Conservation (phyloP, 2,797 vertebrate species). For the Tenualosa thibaudeaui region DNA sequence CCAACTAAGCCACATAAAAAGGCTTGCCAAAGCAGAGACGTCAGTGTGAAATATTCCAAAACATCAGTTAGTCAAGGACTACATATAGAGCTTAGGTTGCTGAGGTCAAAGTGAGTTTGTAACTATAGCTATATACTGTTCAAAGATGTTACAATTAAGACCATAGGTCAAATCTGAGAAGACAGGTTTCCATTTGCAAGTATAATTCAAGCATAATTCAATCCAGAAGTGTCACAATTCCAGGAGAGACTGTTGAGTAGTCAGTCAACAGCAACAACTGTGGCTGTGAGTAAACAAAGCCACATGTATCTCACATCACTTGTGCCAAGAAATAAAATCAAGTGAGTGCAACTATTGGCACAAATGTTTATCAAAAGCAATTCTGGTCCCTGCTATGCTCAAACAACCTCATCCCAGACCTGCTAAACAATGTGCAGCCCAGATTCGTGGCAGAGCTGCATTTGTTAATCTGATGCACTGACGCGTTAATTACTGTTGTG, state of each 20-base stretch:
- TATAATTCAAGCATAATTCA: neutral
- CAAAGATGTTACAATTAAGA: neutral
- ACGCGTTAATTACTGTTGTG: constrained; percentile 11
- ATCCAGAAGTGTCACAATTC: neutral
- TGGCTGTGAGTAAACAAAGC: neutral
- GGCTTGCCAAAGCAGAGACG: neutral
- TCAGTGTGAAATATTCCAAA: neutral
- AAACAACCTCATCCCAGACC: neutral
- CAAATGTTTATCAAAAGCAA: neutral
- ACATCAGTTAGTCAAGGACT: neutral
- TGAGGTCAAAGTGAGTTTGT: neutral
- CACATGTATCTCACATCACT: neutral
- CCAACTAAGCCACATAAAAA: neutral
- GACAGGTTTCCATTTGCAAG: neutral
- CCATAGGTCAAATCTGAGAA: neutral
- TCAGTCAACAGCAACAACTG: neutral
- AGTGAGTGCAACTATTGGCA: constrained; percentile 1
- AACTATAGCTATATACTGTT: neutral
- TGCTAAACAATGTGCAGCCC: neutral
- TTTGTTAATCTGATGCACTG: neutral
- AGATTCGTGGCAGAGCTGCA: neutral
- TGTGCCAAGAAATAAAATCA: neutral
- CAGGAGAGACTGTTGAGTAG: neutral
- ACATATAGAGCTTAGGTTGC: neutral
- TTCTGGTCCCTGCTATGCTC: neutral